phyloP scores from a whole-genome alignment of 2,113 vertebrate species.

The Indicator indicator region DNA sequence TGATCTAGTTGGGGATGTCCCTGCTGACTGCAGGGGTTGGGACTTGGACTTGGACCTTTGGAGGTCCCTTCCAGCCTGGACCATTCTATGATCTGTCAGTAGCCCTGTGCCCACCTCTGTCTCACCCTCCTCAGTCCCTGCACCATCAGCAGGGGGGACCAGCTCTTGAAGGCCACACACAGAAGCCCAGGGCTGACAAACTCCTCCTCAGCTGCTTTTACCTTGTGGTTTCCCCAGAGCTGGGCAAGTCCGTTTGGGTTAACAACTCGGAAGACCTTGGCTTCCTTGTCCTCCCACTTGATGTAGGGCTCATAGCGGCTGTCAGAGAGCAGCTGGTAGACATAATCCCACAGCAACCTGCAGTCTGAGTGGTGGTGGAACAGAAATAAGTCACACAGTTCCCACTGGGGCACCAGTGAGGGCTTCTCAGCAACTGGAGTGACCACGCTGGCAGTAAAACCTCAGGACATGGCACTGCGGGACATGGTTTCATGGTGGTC shows the following conservation, averaged over 20 bases:
- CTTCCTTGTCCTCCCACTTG: constrained; percentile 85
- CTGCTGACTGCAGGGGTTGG: no score
- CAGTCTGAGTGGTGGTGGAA: constrained; percentile 76
- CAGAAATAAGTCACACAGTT: background rate
- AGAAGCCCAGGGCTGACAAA: background rate
- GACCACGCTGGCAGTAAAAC: fast-evolving
- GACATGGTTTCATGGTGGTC: no score
- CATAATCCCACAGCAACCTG: constrained; percentile 89
- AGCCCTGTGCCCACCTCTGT: background rate
- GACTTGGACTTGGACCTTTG: no score
- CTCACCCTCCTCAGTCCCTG: background rate
- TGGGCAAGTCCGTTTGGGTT: constrained; percentile 88
- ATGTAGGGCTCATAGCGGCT: constrained; percentile 85
- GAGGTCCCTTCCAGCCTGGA: no score
- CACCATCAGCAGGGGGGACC: background rate
- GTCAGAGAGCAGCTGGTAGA: constrained; percentile 88
- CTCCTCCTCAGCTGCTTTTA: background rate
- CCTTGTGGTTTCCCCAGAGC: constrained; percentile 96
- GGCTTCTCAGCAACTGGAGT: background rate
- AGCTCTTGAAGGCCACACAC: fast-evolving
- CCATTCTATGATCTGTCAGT: background rate
- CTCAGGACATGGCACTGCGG: no score
- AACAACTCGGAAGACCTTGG: constrained; percentile 84
- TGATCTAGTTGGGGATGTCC: no score
- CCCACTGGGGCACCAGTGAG: background rate